Evolutionary conservation across 1,140 invertebrate species (phyloP).

Genomic region (Lepidurus apus): DNA sequence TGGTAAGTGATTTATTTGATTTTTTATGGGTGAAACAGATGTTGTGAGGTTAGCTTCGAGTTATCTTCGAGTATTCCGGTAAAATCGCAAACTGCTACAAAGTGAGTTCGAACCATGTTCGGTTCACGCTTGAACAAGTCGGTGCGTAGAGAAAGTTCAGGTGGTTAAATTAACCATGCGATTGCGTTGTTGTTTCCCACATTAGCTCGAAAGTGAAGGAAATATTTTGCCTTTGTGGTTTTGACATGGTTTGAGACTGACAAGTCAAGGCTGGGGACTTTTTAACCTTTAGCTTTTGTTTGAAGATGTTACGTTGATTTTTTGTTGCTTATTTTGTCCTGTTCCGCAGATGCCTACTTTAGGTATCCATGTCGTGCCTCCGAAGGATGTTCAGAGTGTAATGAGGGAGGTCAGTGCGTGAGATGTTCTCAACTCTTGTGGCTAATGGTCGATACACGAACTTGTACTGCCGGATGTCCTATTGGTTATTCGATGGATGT

Average conservation of each 20-base stretch:
- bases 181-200: neutral
- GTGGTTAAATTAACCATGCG: neutral
- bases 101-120: neutral
- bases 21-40: too few relatives aligned
- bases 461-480: neutral
- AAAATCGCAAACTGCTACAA: too few relatives aligned
- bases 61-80: too few relatives aligned
- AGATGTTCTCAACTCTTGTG: neutral
- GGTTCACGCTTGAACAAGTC: neutral
- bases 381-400: neutral
- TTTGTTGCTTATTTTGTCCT: too few relatives aligned
- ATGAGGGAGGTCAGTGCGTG: neutral
- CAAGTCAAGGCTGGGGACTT: neutral
- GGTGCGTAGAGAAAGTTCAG: neutral
- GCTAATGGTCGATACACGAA: conserved; percentile 15
- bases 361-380: neutral
- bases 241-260: neutral
- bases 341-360: neutral
- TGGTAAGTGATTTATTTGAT: too few relatives aligned
- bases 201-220: neutral
- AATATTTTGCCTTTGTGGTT: neutral
- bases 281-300: neutral
- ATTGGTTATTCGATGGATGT: neutral
- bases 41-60: too few relatives aligned
- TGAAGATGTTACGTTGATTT: neutral